Evolutionary conservation across 2,113 vertebrate species (phyloP), one percentile per base, ranked within the genome.

Genomic region (Odontophorus gujanensis): DNA sequence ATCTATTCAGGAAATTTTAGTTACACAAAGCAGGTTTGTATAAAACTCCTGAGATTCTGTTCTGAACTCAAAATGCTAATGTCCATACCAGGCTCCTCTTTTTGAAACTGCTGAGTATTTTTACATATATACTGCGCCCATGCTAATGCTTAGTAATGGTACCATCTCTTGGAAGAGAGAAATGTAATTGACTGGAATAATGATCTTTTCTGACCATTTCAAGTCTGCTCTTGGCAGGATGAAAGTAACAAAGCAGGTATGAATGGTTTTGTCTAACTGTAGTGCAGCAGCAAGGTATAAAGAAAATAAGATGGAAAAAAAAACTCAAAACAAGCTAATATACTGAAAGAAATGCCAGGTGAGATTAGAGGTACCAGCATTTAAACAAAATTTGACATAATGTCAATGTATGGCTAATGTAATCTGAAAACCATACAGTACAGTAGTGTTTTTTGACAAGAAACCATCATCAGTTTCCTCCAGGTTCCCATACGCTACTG

Each of bases 401-500:
- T 66, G 59, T 38, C 38, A 55, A 9, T 43, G 3, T 53, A 76
- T 61, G 68, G 6, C 12, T 59, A 51, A 51, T 25, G 14, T 17
- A 51, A 57, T 26, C 53, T 62, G 36, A 22, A 62, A 87, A 68
- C 51, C 7, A 11, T 45, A 3, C 8, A 68, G 30, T 47, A 36
- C 20, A 58, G 7, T 32, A n/a, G 14, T 72, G 12, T 3, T 73
- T 72, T 50, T 47, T 65, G 28, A 34, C 47, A 17, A 47, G 6
- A 13, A 30, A 6, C 11, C 16, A 47, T 53, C 15, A 58, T 32
- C 9, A 32, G 50, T 40, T 74, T 67, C 42, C 8, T 68, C 32
- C 28, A 36, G 22, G 20, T 71, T 81, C 32, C 40, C 0, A 0
- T 50, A 73, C 2, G 40, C 3, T 26, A 45, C 5, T 51, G 13